Evolutionary conservation across 2,113 vertebrate species (phyloP), one percentile per base, ranked within the genome.

Genomic region (Ellobius talpinus): DNA sequence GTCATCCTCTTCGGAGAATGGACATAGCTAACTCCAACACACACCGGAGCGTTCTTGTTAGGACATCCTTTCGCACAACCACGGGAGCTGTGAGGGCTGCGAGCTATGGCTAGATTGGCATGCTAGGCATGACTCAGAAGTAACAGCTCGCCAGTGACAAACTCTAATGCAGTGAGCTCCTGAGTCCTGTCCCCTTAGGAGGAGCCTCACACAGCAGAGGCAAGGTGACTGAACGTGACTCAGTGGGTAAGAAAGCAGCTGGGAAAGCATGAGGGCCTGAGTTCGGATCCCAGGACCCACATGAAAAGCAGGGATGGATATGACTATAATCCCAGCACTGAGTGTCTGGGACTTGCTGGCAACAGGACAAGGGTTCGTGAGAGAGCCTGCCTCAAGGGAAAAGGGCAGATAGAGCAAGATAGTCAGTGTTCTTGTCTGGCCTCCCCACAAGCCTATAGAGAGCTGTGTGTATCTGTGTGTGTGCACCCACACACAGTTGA

Each of bases 121-220:
- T 4, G 14, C 21, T 31, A 45, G 42, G 24, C 7, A 17, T 7
- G 19, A 33, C 36, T 7, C 33, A 79, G 77, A 79, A 66, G 29
- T 16, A 4, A 7, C 11, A 58, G 70, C 24, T 17, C 4, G 0
- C 21, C 33, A 19, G 2, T 0, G 31, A 66, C 87, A 52, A 14
- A 36, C 26, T 12, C 24, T 2, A 2, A 1, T 6, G 29, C 26
- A 66, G 29, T 7, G n/a, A 3, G 17, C 58, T 21, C 73, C 47
- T 7, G 13, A 23, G 50, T 12, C 9, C 70, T 29, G 36, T 45
- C 33, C 39, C 31, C 31, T 14, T 33, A 31, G 39, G 72, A 72
- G 88, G 65, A 47, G 50, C n/a, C 50, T 21, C 33, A 0, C n/a
- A 72, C 21, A 66, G 11, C 58, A 42, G 58, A 76, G 21, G 39